phyloP scores from a whole-genome alignment of 2,888 invertebrate species.

The Hydraecia micacea region DNA sequence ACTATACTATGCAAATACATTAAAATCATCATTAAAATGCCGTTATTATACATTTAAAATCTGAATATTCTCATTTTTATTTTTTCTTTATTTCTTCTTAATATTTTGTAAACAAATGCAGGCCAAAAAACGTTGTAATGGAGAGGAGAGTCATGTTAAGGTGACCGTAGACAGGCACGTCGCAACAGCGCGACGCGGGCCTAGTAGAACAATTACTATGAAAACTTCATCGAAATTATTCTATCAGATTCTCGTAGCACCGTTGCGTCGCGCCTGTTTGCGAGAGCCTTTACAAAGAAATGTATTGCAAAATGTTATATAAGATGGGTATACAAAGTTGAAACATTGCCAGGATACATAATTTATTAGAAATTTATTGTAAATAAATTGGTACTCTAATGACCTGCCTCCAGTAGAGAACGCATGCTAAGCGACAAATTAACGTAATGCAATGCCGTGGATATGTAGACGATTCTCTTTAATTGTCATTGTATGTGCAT shows the following conservation, averaged over 20 bases:
- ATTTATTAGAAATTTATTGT: conserved; percentile 56
- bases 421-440: not conserved
- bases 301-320: conserved; percentile 23
- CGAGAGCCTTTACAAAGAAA: conserved; percentile 13
- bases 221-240: not conserved
- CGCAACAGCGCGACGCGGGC: not conserved
- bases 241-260: not conserved
- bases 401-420: conserved; percentile 5
- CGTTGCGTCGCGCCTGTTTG: not conserved
- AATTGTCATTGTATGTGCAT: not conserved
- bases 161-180: not conserved
- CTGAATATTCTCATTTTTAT: not conserved
- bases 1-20: conserved; percentile 27
- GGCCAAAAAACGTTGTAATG: not conserved
- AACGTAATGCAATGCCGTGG: not conserved
- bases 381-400: conserved; percentile 29
- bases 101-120: conserved; percentile 12
- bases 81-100: not conserved
- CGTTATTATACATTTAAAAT: not conserved
- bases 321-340: conserved; percentile 25
- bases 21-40: conserved; percentile 1
- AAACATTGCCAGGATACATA: conserved; percentile 48
- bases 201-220: not conserved
- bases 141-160: not conserved
- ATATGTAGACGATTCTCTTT: not conserved